Base-by-base conservation (phyloP, 2,113 vertebrate genomes). In the Nestor notabilis region DNA sequence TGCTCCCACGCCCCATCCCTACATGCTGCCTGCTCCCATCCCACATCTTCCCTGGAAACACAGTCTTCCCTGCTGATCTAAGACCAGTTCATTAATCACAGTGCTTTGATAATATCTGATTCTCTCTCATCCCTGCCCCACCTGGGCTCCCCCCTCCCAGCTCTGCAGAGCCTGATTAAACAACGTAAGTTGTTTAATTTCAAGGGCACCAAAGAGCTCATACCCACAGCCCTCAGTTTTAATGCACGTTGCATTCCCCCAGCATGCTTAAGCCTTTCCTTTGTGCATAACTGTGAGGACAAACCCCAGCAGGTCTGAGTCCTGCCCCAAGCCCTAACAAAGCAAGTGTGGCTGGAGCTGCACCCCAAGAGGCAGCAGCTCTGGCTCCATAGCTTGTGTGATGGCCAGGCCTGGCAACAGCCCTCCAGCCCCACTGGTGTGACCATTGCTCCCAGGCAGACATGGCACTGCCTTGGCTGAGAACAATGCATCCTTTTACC, bases 401-500 rank as follows among this genome's bases (percentile, higher is more conserved):
- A 41, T 46, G 63, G n/a, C 53, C 78, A 35, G 43, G 49, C 49
- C 56, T 60, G 52, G 58, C 70, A 81, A 69, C 49, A 93, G 29
- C 71, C 10, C 37, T 27, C n/a, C 1, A 0, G 25, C 44, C 12
- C 27, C 24, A 2, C 7, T 2, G 3, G 11, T 43, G n/a, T 5
- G 6, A 35, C 9, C 6, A 10, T 46, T 52, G 55, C 10, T 89
- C 44, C 27, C 1, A 1, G 35, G 43, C 69, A 76, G 17, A 8
- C 27, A 0, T 7, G 56, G 44, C 46, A 47, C 65, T 60, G 35
- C 66, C 68, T 58, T 11, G 46, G 47, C 46, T 63, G 87, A 16
- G 43, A 44, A 74, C 91, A 88, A 72, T 11, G 17, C 43, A 31
- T 56, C 89, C 33, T 49, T 92, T 96, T 96, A 97, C 88, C 89